phyloP scores from a whole-genome alignment of 2,888 invertebrate species.

The Hedya salicella region DNA sequence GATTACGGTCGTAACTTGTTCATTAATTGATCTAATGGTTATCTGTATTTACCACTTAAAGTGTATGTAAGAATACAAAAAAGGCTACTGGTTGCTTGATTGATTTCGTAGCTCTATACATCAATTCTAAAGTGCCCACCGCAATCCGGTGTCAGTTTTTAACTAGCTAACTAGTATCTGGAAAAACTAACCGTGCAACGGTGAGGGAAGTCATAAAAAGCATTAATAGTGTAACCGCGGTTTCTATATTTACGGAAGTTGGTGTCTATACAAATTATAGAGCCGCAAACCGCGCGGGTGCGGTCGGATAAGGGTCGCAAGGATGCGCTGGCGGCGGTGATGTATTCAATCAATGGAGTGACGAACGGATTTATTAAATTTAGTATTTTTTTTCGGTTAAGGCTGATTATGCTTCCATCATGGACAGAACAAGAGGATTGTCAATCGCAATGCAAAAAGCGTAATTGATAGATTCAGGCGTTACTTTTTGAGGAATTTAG shows the following conservation, averaged over 20 bases:
- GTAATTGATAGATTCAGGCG: too few species aligned
- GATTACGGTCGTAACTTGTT: too few species aligned
- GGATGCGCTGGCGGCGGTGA: slow-evolving; percentile 33
- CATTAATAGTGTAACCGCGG: slow-evolving; percentile 77
- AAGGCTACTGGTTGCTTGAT: background rate
- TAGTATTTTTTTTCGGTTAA: too few species aligned
- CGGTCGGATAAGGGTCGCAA: slow-evolving; percentile 50
- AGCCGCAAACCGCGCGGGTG: slow-evolving; percentile 69
- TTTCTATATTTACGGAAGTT: slow-evolving; percentile 82
- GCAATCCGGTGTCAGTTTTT: slow-evolving; percentile 25
- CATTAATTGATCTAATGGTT: too few species aligned
- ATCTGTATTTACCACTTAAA: too few species aligned
- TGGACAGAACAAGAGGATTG: too few species aligned
- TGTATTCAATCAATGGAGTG: slow-evolving; percentile 37
- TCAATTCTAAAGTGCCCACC: slow-evolving; percentile 2
- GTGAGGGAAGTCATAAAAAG: slow-evolving; percentile 65
- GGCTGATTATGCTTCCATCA: too few species aligned
- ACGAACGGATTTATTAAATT: slow-evolving; percentile 10
- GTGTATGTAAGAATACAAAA: too few species aligned
- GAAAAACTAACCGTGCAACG: slow-evolving; percentile 65
- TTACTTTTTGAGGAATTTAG: too few species aligned
- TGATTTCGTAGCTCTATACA: background rate
- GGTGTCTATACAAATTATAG: slow-evolving; percentile 70
- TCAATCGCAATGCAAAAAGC: too few species aligned
- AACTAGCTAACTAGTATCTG: slow-evolving; percentile 20